Evolutionary conservation across 2,888 invertebrate species (phyloP).

Genomic region (Mellilla xanthometata): DNA sequence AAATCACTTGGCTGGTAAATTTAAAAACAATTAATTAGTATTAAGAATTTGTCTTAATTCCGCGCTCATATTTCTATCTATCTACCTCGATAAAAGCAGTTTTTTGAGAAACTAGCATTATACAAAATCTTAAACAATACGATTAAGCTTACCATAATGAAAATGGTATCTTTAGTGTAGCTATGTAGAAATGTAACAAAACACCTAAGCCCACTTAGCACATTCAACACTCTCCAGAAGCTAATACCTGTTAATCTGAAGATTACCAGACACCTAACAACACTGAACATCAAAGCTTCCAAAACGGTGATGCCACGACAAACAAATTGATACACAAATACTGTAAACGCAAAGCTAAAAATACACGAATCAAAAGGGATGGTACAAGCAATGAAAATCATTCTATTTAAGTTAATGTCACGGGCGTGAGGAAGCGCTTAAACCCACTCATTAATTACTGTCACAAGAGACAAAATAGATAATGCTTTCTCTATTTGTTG

Average conservation of each 20-base stretch:
- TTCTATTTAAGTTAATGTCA: conserved; percentile 83
- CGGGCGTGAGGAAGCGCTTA: conserved; percentile 83
- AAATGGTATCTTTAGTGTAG: too few relatives aligned
- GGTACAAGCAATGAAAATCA: conserved; percentile 65
- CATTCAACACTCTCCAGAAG: conserved; percentile 52
- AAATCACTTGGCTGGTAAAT: too few relatives aligned
- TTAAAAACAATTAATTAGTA: too few relatives aligned
- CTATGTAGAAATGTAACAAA: conserved; percentile 18
- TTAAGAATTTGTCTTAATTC: too few relatives aligned
- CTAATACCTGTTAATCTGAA: conserved; percentile 62
- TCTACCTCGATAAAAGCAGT: too few relatives aligned
- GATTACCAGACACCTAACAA: conserved; percentile 71
- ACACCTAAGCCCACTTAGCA: conserved; percentile 41
- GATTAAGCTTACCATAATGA: too few relatives aligned
- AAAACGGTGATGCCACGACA: conserved; percentile 58
- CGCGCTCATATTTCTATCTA: too few relatives aligned
- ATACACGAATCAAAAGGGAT: conserved; percentile 80
- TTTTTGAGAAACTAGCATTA: too few relatives aligned
- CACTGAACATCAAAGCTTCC: conserved; percentile 76
- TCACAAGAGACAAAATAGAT: conserved; percentile 81
- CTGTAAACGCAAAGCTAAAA: conserved; percentile 72
- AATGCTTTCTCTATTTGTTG: conserved; percentile 79
- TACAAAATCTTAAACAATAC: too few relatives aligned
- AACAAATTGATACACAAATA: conserved; percentile 79
- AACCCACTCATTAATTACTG: conserved; percentile 83